Evolutionary conservation across 2,888 invertebrate species (phyloP), one percentile per base, ranked within the genome.

Genomic region (Microplitis manilae): DNA sequence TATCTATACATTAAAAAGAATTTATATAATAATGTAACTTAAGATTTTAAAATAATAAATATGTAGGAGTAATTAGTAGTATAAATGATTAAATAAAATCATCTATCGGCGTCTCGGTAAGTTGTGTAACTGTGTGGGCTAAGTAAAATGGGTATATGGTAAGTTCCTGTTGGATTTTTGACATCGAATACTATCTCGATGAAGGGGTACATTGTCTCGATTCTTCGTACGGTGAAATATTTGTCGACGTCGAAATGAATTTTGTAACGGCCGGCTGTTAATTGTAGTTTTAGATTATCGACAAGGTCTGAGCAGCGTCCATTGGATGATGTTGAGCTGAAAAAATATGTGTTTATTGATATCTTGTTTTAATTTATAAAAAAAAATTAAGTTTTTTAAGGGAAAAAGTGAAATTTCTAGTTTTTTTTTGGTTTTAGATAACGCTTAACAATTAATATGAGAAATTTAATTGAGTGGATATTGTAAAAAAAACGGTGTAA

Each of bases 111-210:
- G 75, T 95, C 95, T 83, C 94, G 92, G 87, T 96, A 96, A 0
- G 95, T 96, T 0, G 95, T 93, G 85, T 95, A 96, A 17, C 95
- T 94, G 88, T 92, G 95, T 0, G 95, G 95, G 83, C 93, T 95
- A 30, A 96, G 89, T 30, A 96, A 90, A 68, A 96, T 89, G 0
- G 96, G 95, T 77, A 96, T 93, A 89, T 96, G 95, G 89, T 95
- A 95, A 84, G 94, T 94, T 75, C 94, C 92, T 4, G 90, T 91
- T 5, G 92, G 92, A 76, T 92, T 91, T 40, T 92, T 92, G 68
- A 93, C 92, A 80, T 94, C 93, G 88, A 96, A 94, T 2, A 94
- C 92, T 80, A 96, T 93, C 92, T 96, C 96, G 75, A 96, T 93
- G 87, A 93, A 94, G 0, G 96, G 96, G 89, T 94, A 96, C 80